Evolutionary conservation across 2,888 invertebrate species (phyloP).

Genomic region (Copidosoma aretas): DNA sequence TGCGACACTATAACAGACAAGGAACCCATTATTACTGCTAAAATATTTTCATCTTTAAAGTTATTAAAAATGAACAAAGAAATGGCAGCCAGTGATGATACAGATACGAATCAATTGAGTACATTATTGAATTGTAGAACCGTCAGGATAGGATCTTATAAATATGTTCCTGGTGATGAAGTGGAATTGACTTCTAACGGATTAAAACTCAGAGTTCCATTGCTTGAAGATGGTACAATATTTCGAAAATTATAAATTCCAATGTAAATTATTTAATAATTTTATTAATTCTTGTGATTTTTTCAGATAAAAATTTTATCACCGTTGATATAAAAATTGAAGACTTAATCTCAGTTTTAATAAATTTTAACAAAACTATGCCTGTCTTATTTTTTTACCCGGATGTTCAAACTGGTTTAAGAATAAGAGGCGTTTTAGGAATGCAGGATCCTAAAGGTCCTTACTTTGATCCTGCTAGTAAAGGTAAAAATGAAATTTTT

Average conservation of each 20-base stretch:
- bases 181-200: constrained; percentile 66
- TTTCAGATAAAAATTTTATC: constrained; percentile 30
- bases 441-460: constrained; percentile 68
- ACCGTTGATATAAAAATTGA: constrained; percentile 73
- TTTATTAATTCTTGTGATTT: constrained; percentile 1
- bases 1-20: constrained; percentile 56
- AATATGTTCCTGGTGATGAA: constrained; percentile 77
- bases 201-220: constrained; percentile 62
- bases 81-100: not conserved
- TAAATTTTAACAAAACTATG: constrained; percentile 77
- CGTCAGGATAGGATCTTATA: constrained; percentile 84
- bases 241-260: constrained; percentile 5
- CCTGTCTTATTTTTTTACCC: constrained; percentile 84
- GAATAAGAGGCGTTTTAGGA: constrained; percentile 73
- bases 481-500: constrained; percentile 54
- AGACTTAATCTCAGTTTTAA: constrained; percentile 77
- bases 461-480: constrained; percentile 65
- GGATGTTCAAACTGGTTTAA: constrained; percentile 71
- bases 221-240: constrained; percentile 61
- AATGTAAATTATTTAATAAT: not conserved
- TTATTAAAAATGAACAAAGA: not conserved
- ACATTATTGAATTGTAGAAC: constrained; percentile 75
- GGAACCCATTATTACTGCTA: constrained; percentile 51
- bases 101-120: constrained; percentile 2
- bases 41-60: constrained; percentile 4